Base-by-base conservation (phyloP, 2,888 invertebrate genomes). In the Branchipolynoe longqiensis region DNA sequence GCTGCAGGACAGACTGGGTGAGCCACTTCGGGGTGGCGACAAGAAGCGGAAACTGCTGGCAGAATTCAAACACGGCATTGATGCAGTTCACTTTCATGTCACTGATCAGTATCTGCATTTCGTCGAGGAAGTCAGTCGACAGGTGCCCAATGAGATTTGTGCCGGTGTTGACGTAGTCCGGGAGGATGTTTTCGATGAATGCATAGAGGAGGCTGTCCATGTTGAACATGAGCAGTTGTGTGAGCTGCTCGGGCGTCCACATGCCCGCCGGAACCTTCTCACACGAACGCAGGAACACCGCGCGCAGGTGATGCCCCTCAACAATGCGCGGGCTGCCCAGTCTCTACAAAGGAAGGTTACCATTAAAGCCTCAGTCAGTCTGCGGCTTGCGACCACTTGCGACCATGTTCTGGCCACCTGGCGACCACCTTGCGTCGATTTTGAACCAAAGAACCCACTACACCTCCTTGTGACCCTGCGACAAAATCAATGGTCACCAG, bases 231-330 rank as follows among this genome's bases (percentile, higher is more conserved):
- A 69, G 69, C 36, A 69, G 69, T 25, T 69, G 33, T 8, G 69
- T 69, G 69, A 69, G 69, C 69, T 69, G 69, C 36, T 69, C 69
- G 2, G 69, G 36, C 69, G 22, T 33, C 69, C 69, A 69, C 69
- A 69, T 69, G 33, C 14, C n/a, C 14, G 12, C 69, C 3, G 69
- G 69, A 6, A 69, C 69, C 69, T 69, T 18, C 69, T 69, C 38
- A 69, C 36, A 33, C 69, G 38, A 4, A 18, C 25, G 38, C 6
- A 69, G 38, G 36, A 33, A 69, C 0, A 69, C 14, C 4, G 69
- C 33, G 6, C 69, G 33, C 12, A 69, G 69, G n/a, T 69, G 69
- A 22, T 33, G 38, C n/a, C 4, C n/a, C 22, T 69, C 36, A 38
- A 69, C n/a, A 18, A 69, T 38, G 14, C 38, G 33, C 4, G 69